These are phyloP conservation scores for Coptotermes formosanus DNA, from an alignment of 1,140 invertebrate species.

Conservation along the genomic window DNA sequence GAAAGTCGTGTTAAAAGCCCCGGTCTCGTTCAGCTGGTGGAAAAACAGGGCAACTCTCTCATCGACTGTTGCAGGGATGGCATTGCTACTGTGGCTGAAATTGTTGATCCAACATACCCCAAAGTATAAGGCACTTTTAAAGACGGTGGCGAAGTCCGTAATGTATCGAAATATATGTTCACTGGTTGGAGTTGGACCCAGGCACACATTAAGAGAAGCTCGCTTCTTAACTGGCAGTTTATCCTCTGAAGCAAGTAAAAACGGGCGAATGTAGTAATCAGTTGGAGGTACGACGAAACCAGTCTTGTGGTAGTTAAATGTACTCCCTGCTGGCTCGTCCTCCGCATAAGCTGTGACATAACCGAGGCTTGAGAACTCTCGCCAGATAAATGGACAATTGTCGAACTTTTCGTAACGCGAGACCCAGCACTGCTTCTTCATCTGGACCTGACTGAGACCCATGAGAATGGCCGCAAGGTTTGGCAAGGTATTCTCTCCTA, in stretches of 20 bases:
- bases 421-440: conserved; percentile 33
- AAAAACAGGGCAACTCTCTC: conserved; percentile 57
- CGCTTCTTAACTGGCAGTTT: not conserved
- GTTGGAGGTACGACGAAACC: conserved; percentile 78
- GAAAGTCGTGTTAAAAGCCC: conserved; percentile 64
- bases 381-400: conserved; percentile 79
- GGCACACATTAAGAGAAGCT: not conserved
- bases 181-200: not conserved
- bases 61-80: conserved; percentile 69
- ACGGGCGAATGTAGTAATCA: conserved; percentile 78
- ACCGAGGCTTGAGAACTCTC: conserved; percentile 64
- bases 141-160: conserved; percentile 22
- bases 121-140: conserved; percentile 49
- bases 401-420: conserved; percentile 38
- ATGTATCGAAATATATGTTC: conserved; percentile 34
- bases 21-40: conserved; percentile 54
- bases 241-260: conserved; percentile 49
- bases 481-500: conserved; percentile 53
- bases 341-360: conserved; percentile 79
- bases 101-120: conserved; percentile 78
- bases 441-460: conserved; percentile 49
- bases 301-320: conserved; percentile 76
- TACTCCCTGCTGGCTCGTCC: conserved; percentile 69
- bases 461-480: conserved; percentile 76
- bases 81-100: conserved; percentile 75